Evolutionary conservation across 2,797 vertebrate species (phyloP).

Genomic region (Hippoglossus hippoglossus): DNA sequence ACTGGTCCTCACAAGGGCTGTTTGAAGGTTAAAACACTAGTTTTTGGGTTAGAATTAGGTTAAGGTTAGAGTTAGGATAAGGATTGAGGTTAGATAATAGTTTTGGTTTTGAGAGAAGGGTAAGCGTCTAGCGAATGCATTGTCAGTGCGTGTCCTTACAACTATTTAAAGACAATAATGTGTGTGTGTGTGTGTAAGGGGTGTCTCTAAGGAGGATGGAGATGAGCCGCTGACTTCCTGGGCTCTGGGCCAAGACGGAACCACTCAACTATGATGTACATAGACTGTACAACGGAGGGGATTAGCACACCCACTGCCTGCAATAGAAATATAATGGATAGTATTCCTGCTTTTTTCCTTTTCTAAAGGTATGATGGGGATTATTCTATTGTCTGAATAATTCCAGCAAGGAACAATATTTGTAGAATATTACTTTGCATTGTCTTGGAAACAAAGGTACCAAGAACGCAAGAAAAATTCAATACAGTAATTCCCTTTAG

Average conservation of each 20-base stretch:
- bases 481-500: constrained; percentile 63
- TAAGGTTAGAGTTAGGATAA: no score
- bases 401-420: constrained; percentile 52
- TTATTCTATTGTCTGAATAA: constrained; percentile 63
- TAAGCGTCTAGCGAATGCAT: no score
- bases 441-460: constrained; percentile 66
- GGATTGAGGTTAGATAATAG: no score
- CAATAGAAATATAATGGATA: constrained; percentile 66
- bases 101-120: no score
- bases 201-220: constrained; percentile 56
- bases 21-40: no score
- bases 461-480: constrained; percentile 22
- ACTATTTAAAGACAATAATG: neutral
- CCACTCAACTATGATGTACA: constrained; percentile 71
- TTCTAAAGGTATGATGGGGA: constrained; percentile 68
- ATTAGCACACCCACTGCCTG: constrained; percentile 64
- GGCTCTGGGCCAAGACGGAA: constrained; percentile 66
- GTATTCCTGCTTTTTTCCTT: constrained; percentile 38
- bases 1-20: no score
- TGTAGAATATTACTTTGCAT: constrained; percentile 66
- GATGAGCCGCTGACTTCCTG: constrained; percentile 73
- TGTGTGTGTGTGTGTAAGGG: constrained; percentile 20
- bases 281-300: constrained; percentile 67
- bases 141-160: neutral
- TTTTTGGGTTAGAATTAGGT: no score